Conservation (phyloP, 1,140 invertebrate species). For the Macrostomum lignano region DNA sequence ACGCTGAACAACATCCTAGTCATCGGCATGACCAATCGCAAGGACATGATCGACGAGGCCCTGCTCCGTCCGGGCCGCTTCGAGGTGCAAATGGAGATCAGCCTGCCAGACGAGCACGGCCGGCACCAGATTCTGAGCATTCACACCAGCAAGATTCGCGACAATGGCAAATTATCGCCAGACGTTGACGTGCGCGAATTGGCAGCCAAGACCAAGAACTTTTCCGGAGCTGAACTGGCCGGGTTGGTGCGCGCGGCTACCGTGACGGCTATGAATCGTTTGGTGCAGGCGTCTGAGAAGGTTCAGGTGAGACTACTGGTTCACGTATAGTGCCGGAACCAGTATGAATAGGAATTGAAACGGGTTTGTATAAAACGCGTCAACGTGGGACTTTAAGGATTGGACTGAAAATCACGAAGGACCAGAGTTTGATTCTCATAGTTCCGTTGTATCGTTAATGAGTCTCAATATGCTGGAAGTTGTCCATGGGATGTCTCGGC, state of each 20-base stretch:
- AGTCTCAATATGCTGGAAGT: too few species aligned
- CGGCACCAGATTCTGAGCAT: conserved; percentile 79
- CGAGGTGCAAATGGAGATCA: conserved; percentile 34
- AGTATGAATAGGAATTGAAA: too few species aligned
- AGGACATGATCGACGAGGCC: conserved; percentile 98
- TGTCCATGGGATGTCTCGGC: too few species aligned
- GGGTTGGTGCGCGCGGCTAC: conserved; percentile 84
- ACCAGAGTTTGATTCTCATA: too few species aligned
- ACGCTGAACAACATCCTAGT: conserved; percentile 96
- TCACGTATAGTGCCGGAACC: too few species aligned
- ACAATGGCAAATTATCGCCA: conserved; percentile 54
- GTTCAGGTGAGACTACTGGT: too few species aligned
- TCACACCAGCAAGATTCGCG: conserved; percentile 65
- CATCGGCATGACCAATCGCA: conserved; percentile 61
- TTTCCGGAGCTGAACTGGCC: conserved; percentile 94
- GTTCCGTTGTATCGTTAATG: too few species aligned
- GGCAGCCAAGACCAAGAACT: conserved; percentile 70
- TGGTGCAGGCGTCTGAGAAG: too few species aligned
- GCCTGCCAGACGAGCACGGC: conserved; percentile 65
- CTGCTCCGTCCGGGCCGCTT: conserved; percentile 73
- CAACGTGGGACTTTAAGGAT: too few species aligned
- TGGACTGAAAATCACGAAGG: too few species aligned
- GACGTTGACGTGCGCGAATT: conserved; percentile 67
- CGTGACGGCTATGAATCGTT: conserved; percentile 85
- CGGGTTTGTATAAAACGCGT: too few species aligned